phyloP scores from a whole-genome alignment of 2,797 vertebrate genomes.

The Micromesistius poutassou region DNA sequence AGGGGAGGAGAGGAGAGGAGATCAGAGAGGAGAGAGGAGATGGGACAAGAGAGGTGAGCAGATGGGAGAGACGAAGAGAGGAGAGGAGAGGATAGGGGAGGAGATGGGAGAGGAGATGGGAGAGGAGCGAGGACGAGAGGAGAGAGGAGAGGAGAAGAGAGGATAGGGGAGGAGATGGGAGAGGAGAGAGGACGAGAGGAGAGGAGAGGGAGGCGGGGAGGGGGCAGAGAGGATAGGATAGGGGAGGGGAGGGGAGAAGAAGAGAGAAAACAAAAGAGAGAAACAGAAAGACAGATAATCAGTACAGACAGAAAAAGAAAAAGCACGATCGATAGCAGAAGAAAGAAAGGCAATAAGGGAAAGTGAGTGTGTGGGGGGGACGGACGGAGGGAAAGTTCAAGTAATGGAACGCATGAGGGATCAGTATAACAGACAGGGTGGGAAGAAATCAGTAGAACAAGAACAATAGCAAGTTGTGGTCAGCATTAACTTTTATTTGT shows the following conservation, averaged over 20 bases:
- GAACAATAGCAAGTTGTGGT: neutral
- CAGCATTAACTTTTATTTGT: too few relatives aligned
- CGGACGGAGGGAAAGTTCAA: neutral
- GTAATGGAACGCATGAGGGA: neutral
- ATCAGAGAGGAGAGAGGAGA: too few relatives aligned
- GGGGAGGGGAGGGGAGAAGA: neutral
- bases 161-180: neutral
- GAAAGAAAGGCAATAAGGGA: too few relatives aligned
- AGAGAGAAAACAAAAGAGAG: slow-evolving; percentile 8
- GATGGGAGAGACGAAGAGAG: slow-evolving; percentile 4
- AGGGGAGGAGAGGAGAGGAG: too few relatives aligned
- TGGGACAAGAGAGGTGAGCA: neutral
- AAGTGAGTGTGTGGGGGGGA: neutral
- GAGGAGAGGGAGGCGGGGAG: neutral
- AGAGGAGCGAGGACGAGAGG: too few relatives aligned
- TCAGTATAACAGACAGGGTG: neutral
- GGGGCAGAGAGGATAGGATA: neutral
- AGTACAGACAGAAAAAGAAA: neutral
- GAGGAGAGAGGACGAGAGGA: too few relatives aligned
- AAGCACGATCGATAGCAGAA: too few relatives aligned
- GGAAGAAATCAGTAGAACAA: neutral
- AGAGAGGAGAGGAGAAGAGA: slow-evolving; percentile 6
- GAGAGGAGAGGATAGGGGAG: neutral
- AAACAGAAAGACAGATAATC: neutral
- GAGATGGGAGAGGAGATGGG: too few relatives aligned